Base-by-base conservation (phyloP, 2,888 invertebrate genomes). In the Achlya flavicornis region DNA sequence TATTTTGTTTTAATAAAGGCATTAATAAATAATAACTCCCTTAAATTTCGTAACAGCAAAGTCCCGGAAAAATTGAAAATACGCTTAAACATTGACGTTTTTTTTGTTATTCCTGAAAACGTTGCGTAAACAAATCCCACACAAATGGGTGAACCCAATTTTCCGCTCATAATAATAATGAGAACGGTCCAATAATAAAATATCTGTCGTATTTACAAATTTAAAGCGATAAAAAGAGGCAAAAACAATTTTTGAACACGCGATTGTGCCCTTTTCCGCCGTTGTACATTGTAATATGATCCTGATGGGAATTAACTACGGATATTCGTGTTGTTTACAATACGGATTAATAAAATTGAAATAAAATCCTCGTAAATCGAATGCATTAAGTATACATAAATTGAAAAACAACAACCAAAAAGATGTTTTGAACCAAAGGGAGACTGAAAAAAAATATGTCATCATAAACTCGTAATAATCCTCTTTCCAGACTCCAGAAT, bases 151-250 rank as follows among this genome's bases (percentile, higher is more conserved):
- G 74, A 65, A 46, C 63, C 61, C 58, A 70, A 74, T 70, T 69
- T 53, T 65, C 63, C 63, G 65, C 63, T 68, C 65, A 70, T 66
- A 67, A 64, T 65, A 65, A 73, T 75, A 72, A 75, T 69, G 69
- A 66, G 66, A 72, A 67, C 65, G 58, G 64, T 66, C 64, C 66
- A 68, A 71, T 66, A 72, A 66, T 6, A 32, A 60, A 32, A 61
- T 35, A 57, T 33, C n/a, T 16, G 57, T 70, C 63, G 71, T 79
- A 79, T 80, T 77, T 77, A 77, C 70, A 74, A 75, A 81, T 79
- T 79, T 84, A 75, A 83, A 82, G 70, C 84, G 70, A 84, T 87
- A 85, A 83, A 85, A 87, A 80, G 79, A 75, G 69, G 72, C 66
- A 65, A 71, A 79, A 77, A 75, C 65, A 74, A 75, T 81, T 79